phyloP scores from a whole-genome alignment of 2,797 vertebrate genomes.

The Echiichthys vipera region DNA sequence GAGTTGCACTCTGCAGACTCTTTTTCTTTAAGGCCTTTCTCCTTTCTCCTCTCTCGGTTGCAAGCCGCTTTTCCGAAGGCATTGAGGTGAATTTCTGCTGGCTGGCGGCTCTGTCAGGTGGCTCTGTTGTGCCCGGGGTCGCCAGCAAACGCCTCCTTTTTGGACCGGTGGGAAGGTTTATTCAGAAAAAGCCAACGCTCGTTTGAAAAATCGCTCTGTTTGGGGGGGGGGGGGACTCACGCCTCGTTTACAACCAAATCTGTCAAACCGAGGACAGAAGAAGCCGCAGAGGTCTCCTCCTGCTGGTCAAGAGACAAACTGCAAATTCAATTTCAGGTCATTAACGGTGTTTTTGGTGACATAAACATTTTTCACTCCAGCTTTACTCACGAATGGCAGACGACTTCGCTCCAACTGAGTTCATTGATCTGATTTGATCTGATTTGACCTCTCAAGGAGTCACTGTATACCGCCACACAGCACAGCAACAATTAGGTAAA shows the following conservation, averaged over 20 bases:
- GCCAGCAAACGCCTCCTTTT: conserved; percentile 66
- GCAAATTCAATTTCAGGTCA: neutral
- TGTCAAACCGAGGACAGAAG: neutral
- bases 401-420: too few relatives aligned
- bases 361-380: too few relatives aligned
- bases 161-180: conserved; percentile 55
- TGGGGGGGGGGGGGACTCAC: conserved; percentile 18
- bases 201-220: conserved; percentile 59
- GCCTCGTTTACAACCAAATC: conserved; percentile 36
- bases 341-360: neutral
- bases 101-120: conserved; percentile 70
- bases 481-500: too few relatives aligned
- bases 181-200: conserved; percentile 58
- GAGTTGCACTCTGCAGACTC: conserved; percentile 54
- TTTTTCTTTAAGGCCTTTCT: conserved; percentile 47
- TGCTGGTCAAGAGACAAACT: conserved; percentile 25
- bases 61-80: conserved; percentile 72
- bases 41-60: conserved; percentile 45
- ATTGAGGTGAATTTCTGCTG: conserved; percentile 72
- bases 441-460: too few relatives aligned
- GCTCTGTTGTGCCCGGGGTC: conserved; percentile 69
- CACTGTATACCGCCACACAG: too few relatives aligned
- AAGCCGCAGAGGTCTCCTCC: conserved; percentile 11
- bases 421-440: too few relatives aligned
- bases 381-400: too few relatives aligned